Conservation (phyloP, 2,797 vertebrate genomes). For the Vipera latastei region DNA sequence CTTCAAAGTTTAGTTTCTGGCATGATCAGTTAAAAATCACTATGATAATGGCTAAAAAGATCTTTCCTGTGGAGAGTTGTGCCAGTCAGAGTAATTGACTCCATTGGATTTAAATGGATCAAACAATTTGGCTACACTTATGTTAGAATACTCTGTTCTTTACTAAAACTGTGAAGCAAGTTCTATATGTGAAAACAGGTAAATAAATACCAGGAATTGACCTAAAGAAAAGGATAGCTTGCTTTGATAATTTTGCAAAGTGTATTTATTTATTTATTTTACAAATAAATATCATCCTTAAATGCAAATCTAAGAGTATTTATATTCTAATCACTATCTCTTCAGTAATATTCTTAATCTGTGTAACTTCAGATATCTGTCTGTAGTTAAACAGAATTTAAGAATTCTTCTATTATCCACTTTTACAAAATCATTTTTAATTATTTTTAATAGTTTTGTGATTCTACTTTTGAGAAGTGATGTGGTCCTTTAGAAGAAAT, state of each 20-base stretch:
- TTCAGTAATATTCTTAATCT: neutral
- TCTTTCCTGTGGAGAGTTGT: neutral
- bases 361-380: neutral
- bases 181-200: neutral
- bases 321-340: neutral
- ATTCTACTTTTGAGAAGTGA: neutral
- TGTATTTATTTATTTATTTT: neutral
- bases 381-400: neutral
- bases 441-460: neutral
- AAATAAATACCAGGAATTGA: neutral
- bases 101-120: neutral
- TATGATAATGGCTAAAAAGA: neutral
- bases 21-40: neutral
- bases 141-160: neutral
- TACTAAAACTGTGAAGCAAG: neutral
- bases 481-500: neutral
- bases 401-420: neutral
- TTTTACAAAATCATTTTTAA: neutral
- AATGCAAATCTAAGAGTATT: neutral
- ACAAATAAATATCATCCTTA: neutral
- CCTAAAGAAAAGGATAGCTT: neutral
- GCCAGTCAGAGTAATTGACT: no score
- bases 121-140: neutral
- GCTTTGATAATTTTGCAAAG: neutral
- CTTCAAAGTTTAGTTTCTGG: neutral